These are phyloP conservation scores for Lepus europaeus DNA, from an alignment of 2,113 vertebrate genomes.

Conservation along the genomic window DNA sequence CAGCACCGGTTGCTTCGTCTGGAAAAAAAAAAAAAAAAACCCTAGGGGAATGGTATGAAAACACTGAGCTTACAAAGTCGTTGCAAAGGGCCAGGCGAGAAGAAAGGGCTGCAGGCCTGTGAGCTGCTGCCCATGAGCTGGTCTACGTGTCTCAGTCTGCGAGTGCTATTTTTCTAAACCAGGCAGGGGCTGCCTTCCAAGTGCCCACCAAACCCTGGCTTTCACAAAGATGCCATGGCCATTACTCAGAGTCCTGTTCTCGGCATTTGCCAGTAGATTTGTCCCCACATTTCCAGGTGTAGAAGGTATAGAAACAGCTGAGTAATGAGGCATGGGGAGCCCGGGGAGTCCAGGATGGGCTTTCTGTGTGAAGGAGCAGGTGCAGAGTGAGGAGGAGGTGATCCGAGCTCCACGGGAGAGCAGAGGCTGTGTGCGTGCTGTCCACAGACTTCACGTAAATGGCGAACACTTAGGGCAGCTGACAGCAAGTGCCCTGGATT, in stretches of 20 bases:
- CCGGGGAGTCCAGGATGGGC: neutral
- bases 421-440: neutral
- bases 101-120: neutral
- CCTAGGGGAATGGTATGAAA: neutral
- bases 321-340: neutral
- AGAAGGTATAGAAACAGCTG: conserved; percentile 39
- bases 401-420: neutral
- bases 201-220: conserved; percentile 15
- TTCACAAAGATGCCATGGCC: conserved; percentile 60
- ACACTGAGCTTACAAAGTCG: neutral
- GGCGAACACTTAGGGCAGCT: neutral
- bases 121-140: neutral
- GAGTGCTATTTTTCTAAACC: neutral
- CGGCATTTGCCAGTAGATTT: conserved; percentile 69
- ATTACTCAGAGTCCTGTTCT: conserved; percentile 44
- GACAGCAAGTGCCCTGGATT: neutral
- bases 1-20: neutral
- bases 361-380: neutral
- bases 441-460: neutral
- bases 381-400: neutral
- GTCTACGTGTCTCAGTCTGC: neutral
- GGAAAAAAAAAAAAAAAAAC: neutral
- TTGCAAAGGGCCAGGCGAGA: neutral
- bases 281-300: conserved; percentile 56
- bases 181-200: conserved; percentile 44